Base-by-base conservation (phyloP, 2,888 invertebrate genomes). In the Onthophagus sagittarius region DNA sequence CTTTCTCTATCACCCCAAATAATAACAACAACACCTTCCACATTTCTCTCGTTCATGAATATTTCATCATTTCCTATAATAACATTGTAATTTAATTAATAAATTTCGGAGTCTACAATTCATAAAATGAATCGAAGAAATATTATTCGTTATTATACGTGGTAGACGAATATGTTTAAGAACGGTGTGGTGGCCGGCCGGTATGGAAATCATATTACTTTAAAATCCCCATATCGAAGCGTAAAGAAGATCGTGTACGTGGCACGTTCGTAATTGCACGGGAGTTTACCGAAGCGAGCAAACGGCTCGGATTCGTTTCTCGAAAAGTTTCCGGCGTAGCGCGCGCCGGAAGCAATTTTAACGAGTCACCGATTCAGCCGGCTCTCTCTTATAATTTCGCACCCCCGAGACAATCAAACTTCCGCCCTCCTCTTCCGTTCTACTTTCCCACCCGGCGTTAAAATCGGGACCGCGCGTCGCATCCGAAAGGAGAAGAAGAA, bases 291-390 rank as follows among this genome's bases (percentile, higher is more conserved):
- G 64, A 64, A 15, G 64, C 23, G 64, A 23, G 15, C 15, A 64
- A 64, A 15, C 15, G 64, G 64, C 64, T 23, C 14, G 23, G 64
- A 64, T 64, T 64, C 39, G 39, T 53, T 53, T 53, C 39, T 53
- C 23, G 64, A 14, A 13, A 64, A 64, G 64, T 64, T 64, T 64
- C 64, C 15, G 15, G 64, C 39, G 6, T 53, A 64, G 15, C 23
- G 64, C 23, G 64, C 64, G 15, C 64, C 15, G 64, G 64, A 64
- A 64, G 64, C 64, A 64, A 64, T 64, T 64, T 64, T 64, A 64
- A 64, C 64, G 64, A 64, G 64, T 15, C 15, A 64, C 64, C 64
- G 14, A 64, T 23, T 64, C 64, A 64, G 23, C 13, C 15, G 14
- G 23, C 15, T 23, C 23, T 64, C 15, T 23, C 23, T 64, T 15